Evolutionary conservation across 2,113 vertebrate species (phyloP).

Genomic region (Caranx melampygus): DNA sequence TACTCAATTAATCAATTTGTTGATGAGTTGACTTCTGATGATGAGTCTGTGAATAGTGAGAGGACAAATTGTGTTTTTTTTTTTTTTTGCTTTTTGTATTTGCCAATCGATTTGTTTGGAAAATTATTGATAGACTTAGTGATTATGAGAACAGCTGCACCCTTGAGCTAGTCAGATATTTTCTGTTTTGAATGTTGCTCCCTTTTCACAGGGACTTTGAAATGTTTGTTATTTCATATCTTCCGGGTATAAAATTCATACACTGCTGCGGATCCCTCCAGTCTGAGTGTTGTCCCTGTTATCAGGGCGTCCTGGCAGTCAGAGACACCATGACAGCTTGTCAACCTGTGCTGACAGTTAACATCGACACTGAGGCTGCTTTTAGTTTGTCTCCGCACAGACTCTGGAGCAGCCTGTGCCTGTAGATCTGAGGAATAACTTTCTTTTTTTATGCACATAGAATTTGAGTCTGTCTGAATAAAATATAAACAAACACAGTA

Average conservation of each 20-base stretch:
- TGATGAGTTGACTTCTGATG: not conserved
- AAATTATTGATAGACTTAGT: not conserved
- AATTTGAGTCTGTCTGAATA: constrained; percentile 2
- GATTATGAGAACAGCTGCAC: not conserved
- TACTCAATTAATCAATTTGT: not conserved
- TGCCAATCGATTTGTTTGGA: not conserved
- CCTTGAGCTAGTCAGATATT: not conserved
- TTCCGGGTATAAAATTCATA: not conserved
- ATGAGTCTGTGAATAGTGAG: no score
- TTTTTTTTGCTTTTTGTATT: not conserved
- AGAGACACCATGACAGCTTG: constrained; percentile 64
- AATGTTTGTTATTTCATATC: constrained; percentile 6
- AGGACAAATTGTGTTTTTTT: not conserved
- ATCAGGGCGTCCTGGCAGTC: constrained; percentile 36
- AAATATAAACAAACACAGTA: not conserved
- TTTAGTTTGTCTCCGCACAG: constrained; percentile 44
- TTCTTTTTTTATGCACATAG: not conserved
- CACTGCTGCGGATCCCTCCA: constrained; percentile 28
- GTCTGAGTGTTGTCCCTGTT: constrained; percentile 36
- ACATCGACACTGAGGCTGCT: constrained; percentile 50
- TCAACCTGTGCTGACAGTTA: constrained; percentile 69
- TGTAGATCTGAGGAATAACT: constrained; percentile 30
- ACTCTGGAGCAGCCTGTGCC: constrained; percentile 45
- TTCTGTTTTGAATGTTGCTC: not conserved
- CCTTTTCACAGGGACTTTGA: not conserved